Percentiles rank a stretch among this genome's conserved stretches.
Conservation (phyloP, 2,113 vertebrate species). For the Pluvianellus socialis region DNA sequence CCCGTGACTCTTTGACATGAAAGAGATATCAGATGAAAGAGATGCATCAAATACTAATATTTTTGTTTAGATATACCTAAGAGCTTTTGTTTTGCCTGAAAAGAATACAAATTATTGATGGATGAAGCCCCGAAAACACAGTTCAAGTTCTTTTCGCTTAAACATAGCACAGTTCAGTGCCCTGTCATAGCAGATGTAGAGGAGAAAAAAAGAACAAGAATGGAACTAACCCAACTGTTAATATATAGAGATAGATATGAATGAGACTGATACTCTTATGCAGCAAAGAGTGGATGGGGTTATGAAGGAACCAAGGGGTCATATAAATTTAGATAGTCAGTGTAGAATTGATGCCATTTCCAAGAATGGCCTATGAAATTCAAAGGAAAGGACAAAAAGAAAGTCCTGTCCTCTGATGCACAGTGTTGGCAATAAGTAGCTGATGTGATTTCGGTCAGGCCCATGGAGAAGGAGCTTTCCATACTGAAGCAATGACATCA, state of each 20-base stretch:
- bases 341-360: neutral
- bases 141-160: neutral
- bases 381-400: neutral
- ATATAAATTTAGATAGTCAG: neutral
- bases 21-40: neutral
- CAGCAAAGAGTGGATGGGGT: neutral
- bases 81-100: neutral
- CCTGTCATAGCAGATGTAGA: neutral
- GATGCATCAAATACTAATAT: neutral
- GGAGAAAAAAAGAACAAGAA: neutral
- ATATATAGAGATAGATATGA: neutral
- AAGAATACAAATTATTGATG: neutral
- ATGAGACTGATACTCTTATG: neutral
- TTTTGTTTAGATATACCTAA: neutral
- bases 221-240: neutral
- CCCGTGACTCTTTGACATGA: neutral
- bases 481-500: neutral
- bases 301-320: neutral
- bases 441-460: neutral
- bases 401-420: neutral
- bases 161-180: neutral
- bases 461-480: neutral
- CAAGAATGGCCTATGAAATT: neutral
- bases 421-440: neutral
- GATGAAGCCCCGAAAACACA: neutral